Evolutionary conservation across 2,888 invertebrate species (phyloP), one percentile per base, ranked within the genome.

Genomic region (Melanostoma scalare): DNA sequence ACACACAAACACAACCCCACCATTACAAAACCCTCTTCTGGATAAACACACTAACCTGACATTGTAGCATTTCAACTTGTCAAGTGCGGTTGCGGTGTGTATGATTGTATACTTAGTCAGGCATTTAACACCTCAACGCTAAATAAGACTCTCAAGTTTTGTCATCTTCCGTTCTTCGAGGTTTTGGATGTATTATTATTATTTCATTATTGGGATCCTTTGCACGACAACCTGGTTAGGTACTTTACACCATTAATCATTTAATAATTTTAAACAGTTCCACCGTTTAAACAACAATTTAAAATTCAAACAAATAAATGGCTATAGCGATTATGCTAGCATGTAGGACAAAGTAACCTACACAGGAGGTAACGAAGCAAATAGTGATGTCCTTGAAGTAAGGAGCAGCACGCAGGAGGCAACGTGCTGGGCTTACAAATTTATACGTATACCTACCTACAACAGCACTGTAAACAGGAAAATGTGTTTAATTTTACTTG

Each of bases 121-220:
- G 46, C 86, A 85, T 86, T 86, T 86, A 86, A 85, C 86, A 86
- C 85, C 77, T 85, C 71, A 48, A 78, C 78, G 86, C 85, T 86
- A 86, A 86, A 79, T 72, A 77, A 58, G 60, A 44, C 61, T 61
- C 73, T 58, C 31, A 20, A 50, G 40, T 38, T 72, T 9, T 81
- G 67, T 61, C 81, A 53, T 60, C 55, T 52, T 48, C 40, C 31
- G 2, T 44, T 31, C 9, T 48, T 38, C 38, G 30, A 6, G 63
- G 30, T 63, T 50, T 48, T 55, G 63, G 31, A 9, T 69, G 46
- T 61, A 60, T 73, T 46, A 68, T 52, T 44, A 75, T 20, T 20
- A 68, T 75, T 60, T 75, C 33, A 9, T 52, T 38, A 38, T 58
- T 44, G 60, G 53, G 40, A 38, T 76, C 76, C 76, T 69, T 48